Percentiles rank a stretch among this genome's conserved stretches.
Evolutionary conservation across 2,113 vertebrate species (phyloP).

Genomic region (Neofelis nebulosa): DNA sequence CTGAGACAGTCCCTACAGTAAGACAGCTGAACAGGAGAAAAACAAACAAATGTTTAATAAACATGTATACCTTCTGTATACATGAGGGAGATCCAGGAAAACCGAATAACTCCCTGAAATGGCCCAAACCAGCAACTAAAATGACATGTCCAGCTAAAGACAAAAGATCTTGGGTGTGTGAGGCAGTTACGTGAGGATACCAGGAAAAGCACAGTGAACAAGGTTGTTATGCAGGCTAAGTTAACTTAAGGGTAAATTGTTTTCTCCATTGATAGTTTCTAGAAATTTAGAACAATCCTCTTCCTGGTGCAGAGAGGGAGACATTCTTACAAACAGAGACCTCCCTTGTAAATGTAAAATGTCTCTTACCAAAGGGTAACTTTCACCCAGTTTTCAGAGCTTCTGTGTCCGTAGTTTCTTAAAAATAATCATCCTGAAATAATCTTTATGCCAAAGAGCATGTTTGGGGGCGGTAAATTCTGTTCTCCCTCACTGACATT

Average conservation of each 20-base stretch:
- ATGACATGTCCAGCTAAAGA: background rate
- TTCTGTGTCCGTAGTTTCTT: background rate
- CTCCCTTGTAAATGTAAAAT: background rate
- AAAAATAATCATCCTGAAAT: background rate
- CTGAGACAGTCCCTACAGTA: background rate
- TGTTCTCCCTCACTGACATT: background rate
- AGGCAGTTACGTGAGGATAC: background rate
- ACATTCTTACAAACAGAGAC: background rate
- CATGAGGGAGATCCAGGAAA: background rate
- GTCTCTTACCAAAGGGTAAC: background rate
- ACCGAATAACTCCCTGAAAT: background rate
- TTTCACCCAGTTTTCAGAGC: background rate
- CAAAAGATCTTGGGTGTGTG: background rate
- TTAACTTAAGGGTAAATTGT: background rate
- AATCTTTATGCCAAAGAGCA: background rate
- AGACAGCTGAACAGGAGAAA: background rate
- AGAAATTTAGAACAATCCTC: background rate
- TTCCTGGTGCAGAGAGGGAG: background rate
- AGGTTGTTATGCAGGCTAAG: background rate
- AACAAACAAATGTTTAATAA: background rate
- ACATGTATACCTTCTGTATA: background rate
- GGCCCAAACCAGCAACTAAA: background rate
- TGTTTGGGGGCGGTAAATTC: background rate
- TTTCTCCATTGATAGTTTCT: background rate
- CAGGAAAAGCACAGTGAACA: background rate